Conservation (phyloP, 2,797 vertebrate species). For the Vespertilio murinus region DNA sequence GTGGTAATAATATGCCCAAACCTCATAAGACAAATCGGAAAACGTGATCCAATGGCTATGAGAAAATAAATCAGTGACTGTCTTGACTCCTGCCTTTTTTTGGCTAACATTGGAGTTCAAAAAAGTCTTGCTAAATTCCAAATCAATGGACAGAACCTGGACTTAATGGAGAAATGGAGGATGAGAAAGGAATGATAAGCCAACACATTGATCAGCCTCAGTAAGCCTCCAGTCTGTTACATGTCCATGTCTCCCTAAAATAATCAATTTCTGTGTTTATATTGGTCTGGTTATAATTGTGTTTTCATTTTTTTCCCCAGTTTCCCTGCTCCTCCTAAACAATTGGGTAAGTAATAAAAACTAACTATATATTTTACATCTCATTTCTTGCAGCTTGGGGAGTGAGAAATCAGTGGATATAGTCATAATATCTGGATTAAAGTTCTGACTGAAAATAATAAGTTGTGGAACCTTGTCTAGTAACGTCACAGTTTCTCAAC, state of each 20-base stretch:
- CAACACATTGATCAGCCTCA: not conserved
- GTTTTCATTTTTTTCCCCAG: conserved; percentile 70
- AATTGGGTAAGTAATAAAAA: conserved; percentile 80
- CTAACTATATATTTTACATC: not conserved
- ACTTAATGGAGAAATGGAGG: conserved; percentile 43
- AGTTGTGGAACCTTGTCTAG: not conserved
- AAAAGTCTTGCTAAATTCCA: not conserved
- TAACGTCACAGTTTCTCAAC: not conserved
- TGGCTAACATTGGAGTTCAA: not conserved
- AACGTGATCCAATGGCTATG: not conserved
- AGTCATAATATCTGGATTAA: not conserved
- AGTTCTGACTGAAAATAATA: not conserved
- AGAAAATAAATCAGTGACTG: not conserved
- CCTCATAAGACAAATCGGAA: not conserved
- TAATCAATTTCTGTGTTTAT: not conserved
- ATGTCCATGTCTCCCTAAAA: not conserved
- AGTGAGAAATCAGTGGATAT: not conserved
- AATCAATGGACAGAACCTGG: not conserved
- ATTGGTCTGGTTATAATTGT: conserved; percentile 67
- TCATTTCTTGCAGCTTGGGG: not conserved
- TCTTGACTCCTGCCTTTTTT: not conserved
- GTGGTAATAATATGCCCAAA: not conserved
- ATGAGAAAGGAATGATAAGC: conserved; percentile 53
- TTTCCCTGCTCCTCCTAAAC: conserved; percentile 69
- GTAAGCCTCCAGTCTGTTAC: not conserved